These are phyloP conservation scores for Phrynosoma platyrhinos DNA, from an alignment of 2,113 vertebrate genomes.

Conservation along the genomic window DNA sequence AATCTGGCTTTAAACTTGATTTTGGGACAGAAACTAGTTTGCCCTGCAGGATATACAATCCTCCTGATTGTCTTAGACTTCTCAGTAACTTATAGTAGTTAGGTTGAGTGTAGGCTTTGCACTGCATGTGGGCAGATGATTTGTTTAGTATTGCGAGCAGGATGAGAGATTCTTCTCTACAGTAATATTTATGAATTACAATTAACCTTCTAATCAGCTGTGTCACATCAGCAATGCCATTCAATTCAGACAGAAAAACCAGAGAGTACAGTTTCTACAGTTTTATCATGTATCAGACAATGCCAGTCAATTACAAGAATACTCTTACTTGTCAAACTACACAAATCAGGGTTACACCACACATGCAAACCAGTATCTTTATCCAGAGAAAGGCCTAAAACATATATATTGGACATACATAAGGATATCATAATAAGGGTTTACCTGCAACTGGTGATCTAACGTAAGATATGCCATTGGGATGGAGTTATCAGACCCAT, in stretches of 20 bases:
- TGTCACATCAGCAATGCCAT: conserved; percentile 18
- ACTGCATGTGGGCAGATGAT: not conserved
- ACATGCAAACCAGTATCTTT: not conserved
- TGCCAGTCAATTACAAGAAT: conserved; percentile 55
- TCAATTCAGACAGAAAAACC: conserved; percentile 43
- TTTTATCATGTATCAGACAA: conserved; percentile 47
- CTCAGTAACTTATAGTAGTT: no score
- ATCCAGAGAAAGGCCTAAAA: conserved; percentile 20
- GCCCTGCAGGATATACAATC: no score
- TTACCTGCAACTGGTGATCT: conserved; percentile 98
- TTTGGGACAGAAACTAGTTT: not conserved
- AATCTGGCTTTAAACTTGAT: not conserved
- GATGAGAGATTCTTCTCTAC: not conserved
- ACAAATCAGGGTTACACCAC: not conserved
- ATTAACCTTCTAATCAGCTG: not conserved
- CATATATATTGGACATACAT: conserved; percentile 7
- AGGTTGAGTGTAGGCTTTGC: no score
- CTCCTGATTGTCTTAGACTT: no score
- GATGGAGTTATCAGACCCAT: conserved; percentile 99
- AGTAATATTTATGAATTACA: not conserved
- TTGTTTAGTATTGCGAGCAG: no score
- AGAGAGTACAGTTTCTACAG: conserved; percentile 56
- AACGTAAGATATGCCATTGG: conserved; percentile 99
- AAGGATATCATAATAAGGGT: conserved; percentile 37
- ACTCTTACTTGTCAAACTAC: not conserved